A percentile compares a stretch with the other conserved stretches of the same genome.
Evolutionary conservation across 2,888 invertebrate species (phyloP).

Genomic region (Brenthis hecate): DNA sequence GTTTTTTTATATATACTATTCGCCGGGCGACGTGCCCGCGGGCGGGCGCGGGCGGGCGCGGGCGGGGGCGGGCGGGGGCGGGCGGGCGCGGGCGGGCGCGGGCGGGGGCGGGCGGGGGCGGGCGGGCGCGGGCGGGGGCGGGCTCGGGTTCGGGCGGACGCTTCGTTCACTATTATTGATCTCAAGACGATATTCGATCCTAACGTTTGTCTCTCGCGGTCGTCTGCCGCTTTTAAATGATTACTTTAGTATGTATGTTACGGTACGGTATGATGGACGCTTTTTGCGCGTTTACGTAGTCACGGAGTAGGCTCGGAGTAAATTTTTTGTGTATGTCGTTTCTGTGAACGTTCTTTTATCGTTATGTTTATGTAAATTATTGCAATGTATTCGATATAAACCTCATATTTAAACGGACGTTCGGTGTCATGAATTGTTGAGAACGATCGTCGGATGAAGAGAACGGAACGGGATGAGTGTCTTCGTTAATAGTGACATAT

Average conservation of each 20-base stretch:
- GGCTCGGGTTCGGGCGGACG: constrained; percentile 48
- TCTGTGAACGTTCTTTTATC: constrained; percentile 63
- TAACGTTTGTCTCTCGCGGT: constrained; percentile 71
- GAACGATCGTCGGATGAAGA: constrained; percentile 12
- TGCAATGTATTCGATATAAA: constrained; percentile 64
- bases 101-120: neutral
- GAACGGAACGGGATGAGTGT: constrained; percentile 21
- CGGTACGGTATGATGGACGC: constrained; percentile 61
- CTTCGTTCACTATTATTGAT: constrained; percentile 60
- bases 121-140: neutral
- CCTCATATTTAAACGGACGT: constrained; percentile 60
- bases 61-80: constrained; percentile 29
- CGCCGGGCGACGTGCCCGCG: constrained; percentile 21
- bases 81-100: constrained; percentile 48
- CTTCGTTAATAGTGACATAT: constrained; percentile 25
- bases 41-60: too few relatives aligned
- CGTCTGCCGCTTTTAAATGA: constrained; percentile 62
- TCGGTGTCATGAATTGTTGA: constrained; percentile 59
- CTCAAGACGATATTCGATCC: constrained; percentile 81
- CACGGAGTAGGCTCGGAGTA: constrained; percentile 68
- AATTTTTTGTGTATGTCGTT: constrained; percentile 67
- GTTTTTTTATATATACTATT: constrained; percentile 33
- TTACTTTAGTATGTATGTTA: constrained; percentile 70
- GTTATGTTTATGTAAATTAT: constrained; percentile 73
- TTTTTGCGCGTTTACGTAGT: constrained; percentile 76